phyloP scores from a whole-genome alignment of 1,140 invertebrate genomes.

The Dinoponera quadriceps region DNA sequence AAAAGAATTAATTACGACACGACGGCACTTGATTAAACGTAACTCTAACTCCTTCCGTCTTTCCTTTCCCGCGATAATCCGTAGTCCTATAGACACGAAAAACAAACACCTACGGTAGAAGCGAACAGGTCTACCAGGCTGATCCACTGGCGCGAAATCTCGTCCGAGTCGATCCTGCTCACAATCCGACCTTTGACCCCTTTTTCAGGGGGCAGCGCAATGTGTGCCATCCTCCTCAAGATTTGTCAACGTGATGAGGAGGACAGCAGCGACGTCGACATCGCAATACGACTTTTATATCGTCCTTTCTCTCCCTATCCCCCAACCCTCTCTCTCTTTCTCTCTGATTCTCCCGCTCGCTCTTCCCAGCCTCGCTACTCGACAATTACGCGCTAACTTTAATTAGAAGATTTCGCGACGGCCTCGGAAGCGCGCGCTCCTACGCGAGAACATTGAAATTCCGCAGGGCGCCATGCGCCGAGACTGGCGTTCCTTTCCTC shows the following conservation, averaged over 20 bases:
- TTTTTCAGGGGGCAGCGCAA: background rate
- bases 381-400: slow-evolving; percentile 28
- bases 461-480: slow-evolving; percentile 21
- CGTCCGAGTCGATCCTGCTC: background rate
- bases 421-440: background rate
- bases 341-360: background rate
- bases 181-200: background rate
- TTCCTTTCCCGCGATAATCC: background rate
- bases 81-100: background rate
- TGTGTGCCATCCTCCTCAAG: background rate
- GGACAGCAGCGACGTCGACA: too few relatives aligned
- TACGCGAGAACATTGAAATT: slow-evolving; percentile 31
- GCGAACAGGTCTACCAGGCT: background rate
- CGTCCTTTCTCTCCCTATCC: background rate
- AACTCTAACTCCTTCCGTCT: background rate
- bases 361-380: too few relatives aligned
- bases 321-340: too few relatives aligned
- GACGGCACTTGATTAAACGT: background rate
- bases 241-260: background rate
- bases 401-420: slow-evolving; percentile 35
- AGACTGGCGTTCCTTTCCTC: slow-evolving; percentile 20
- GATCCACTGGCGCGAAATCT: background rate
- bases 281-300: background rate
- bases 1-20: slow-evolving; percentile 25
- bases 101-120: background rate